Evolutionary conservation across 2,113 vertebrate genomes (phyloP).

Genomic region (Grallaria varia): DNA sequence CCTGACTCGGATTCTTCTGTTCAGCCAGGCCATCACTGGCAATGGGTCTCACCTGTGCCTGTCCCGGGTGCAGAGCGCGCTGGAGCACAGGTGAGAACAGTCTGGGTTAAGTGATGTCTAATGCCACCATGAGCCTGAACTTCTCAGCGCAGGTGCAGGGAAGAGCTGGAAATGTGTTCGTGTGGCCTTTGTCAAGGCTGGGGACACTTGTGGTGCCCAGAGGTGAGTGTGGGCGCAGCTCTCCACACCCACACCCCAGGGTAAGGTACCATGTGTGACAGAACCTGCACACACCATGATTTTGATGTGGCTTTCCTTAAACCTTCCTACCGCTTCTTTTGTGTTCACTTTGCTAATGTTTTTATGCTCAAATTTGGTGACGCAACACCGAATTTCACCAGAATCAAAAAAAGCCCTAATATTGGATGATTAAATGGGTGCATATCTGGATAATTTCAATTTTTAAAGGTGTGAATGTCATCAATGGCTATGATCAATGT

Average conservation of each 20-base stretch:
- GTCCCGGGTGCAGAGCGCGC: neutral
- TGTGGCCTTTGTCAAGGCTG: rapidly evolving
- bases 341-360: neutral
- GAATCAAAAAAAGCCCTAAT: neutral
- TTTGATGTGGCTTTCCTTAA: neutral
- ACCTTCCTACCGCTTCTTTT: neutral
- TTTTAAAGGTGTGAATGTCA: neutral
- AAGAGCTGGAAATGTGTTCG: rapidly evolving
- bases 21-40: neutral
- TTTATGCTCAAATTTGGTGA: neutral
- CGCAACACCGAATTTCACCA: neutral
- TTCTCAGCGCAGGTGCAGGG: too few species aligned
- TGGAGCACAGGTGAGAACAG: neutral
- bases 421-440: neutral
- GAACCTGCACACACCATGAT: too few species aligned
- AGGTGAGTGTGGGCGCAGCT: rapidly evolving
- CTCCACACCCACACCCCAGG: rapidly evolving
- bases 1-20: neutral
- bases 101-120: neutral
- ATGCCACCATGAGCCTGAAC: rapidly evolving
- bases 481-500: neutral
- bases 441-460: neutral
- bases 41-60: neutral
- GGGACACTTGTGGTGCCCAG: too few species aligned
- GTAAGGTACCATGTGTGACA: rapidly evolving